Percentiles rank a stretch among this genome's conserved stretches.
These are phyloP conservation scores for Bostrychus sinensis DNA, from an alignment of 2,113 vertebrate species.

Conservation along the genomic window DNA sequence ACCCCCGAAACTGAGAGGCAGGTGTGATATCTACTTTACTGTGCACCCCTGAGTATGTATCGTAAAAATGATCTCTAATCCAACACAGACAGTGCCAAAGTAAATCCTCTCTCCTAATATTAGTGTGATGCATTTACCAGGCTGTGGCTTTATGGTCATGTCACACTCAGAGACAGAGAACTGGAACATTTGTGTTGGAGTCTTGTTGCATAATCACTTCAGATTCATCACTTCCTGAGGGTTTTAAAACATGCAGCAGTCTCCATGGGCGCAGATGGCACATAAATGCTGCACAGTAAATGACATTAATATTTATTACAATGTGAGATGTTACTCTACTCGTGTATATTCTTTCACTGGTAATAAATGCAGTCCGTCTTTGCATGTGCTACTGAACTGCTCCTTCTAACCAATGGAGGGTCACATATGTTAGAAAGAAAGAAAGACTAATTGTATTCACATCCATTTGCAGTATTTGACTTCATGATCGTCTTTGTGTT, in stretches of 20 bases:
- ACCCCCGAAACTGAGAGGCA: too few species aligned
- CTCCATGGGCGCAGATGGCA: constrained; percentile 63
- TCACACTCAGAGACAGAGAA: constrained; percentile 15
- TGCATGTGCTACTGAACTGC: not conserved
- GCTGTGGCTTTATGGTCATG: constrained; percentile 3
- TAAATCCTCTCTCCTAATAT: not conserved
- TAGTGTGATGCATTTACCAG: constrained; percentile 8
- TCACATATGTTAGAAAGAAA: too few species aligned
- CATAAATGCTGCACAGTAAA: constrained; percentile 40
- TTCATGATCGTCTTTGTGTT: too few species aligned
- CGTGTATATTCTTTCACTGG: constrained; percentile 19
- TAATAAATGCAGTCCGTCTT: constrained; percentile 9
- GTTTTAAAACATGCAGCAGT: constrained; percentile 50
- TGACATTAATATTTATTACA: constrained; percentile 46
- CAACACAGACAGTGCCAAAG: not conserved
- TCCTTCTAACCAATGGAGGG: not conserved
- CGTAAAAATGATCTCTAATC: too few species aligned
- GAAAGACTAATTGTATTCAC: too few species aligned
- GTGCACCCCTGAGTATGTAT: too few species aligned
- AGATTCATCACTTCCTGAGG: constrained; percentile 54
- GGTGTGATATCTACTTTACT: too few species aligned
- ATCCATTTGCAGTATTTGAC: too few species aligned
- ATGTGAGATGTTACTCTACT: constrained; percentile 25
- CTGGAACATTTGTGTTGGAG: constrained; percentile 19
- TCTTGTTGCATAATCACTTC: constrained; percentile 50